Evolutionary conservation across 1,140 invertebrate genomes (phyloP).

Genomic region (Rhopalosiphum maidis): DNA sequence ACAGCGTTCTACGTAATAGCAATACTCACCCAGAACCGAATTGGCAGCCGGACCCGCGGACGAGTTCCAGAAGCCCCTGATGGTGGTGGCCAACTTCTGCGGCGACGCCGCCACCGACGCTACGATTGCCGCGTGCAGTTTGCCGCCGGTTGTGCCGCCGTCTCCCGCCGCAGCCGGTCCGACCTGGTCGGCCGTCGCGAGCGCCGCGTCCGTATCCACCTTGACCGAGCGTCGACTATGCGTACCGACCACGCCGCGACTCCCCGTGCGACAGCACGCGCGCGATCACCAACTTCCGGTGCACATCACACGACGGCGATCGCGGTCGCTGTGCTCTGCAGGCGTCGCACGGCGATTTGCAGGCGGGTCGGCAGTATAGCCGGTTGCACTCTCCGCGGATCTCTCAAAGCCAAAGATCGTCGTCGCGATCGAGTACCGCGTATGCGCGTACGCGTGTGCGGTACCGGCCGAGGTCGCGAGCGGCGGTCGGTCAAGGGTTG

Average conservation of each 20-base stretch:
- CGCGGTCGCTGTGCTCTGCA: no score
- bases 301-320: background rate
- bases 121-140: constrained; percentile 57
- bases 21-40: constrained; percentile 38
- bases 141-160: constrained; percentile 36
- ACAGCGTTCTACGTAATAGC: background rate
- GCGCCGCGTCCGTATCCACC: constrained; percentile 46
- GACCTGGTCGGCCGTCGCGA: constrained; percentile 54
- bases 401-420: no score
- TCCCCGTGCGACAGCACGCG: background rate
- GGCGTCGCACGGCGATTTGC: no score
- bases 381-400: no score
- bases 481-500: background rate
- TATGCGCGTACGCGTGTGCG: no score
- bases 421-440: no score
- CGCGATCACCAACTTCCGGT: background rate
- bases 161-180: constrained; percentile 58
- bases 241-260: background rate
- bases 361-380: no score
- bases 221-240: constrained; percentile 28
- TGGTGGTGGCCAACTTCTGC: constrained; percentile 67
- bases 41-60: constrained; percentile 47
- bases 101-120: constrained; percentile 66
- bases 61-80: constrained; percentile 65
- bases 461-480: background rate